Conservation (phyloP, 2,113 vertebrate species). For the Chaenogobius annularis region DNA sequence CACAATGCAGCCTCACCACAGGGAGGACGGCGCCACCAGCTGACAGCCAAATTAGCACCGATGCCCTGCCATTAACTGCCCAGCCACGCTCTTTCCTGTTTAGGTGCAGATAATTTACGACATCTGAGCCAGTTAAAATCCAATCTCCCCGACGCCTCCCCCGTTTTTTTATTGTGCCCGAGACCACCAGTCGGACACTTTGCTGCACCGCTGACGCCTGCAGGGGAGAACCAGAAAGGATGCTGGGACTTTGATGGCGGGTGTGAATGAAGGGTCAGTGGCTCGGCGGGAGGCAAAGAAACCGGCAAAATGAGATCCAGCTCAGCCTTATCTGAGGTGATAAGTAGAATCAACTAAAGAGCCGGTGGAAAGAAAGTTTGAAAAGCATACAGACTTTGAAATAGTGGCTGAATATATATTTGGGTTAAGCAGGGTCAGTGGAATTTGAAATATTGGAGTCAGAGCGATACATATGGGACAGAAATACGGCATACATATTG, state of each 20-base stretch:
- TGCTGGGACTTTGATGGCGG: constrained; percentile 66
- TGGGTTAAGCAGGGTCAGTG: constrained; percentile 41
- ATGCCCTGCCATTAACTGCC: constrained; percentile 41
- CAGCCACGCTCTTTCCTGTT: constrained; percentile 36
- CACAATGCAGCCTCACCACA: constrained; percentile 60
- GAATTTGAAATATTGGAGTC: constrained; percentile 1
- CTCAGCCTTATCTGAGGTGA: constrained; percentile 36
- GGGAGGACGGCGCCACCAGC: constrained; percentile 60
- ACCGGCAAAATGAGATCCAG: constrained; percentile 54
- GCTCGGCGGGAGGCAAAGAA: constrained; percentile 59
- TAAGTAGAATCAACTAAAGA: constrained; percentile 25
- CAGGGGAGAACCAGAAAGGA: constrained; percentile 36
- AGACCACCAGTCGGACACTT: constrained; percentile 57
- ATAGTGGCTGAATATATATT: constrained; percentile 29
- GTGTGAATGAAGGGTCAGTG: constrained; percentile 64
- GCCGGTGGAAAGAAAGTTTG: constrained; percentile 12
- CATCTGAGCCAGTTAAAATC: constrained; percentile 42
- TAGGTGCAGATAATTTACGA: constrained; percentile 23
- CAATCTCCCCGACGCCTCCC: constrained; percentile 48
- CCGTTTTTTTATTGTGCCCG: constrained; percentile 37
- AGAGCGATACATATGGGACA: background rate
- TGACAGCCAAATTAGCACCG: constrained; percentile 67
- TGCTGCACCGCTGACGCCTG: constrained; percentile 49
- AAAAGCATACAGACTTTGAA: constrained; percentile 7
- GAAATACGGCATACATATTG: background rate